Percentiles rank a stretch among this genome's conserved stretches.
Conservation (phyloP, 1,140 invertebrate genomes). For the Drosophila oshimai region DNA sequence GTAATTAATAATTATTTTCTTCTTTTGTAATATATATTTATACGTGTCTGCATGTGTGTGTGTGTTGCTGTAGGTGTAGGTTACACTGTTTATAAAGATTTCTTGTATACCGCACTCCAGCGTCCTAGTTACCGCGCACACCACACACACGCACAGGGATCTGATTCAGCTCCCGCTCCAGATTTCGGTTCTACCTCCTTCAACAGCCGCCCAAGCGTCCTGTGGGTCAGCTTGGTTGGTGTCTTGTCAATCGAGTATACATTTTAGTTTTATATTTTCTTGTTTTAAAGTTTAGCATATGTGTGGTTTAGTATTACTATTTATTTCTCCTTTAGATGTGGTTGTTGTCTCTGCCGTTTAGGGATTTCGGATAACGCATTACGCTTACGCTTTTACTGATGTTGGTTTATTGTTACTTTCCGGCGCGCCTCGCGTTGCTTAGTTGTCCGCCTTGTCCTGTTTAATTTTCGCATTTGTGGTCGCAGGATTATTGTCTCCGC, state of each 20-base stretch:
- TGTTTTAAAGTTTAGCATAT: conserved; percentile 65
- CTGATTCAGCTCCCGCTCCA: conserved; percentile 14
- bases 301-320: conserved; percentile 45
- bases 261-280: conserved; percentile 63
- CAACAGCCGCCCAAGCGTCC: conserved; percentile 44
- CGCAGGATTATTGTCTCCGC: conserved; percentile 81
- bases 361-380: conserved; percentile 23
- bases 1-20: conserved; percentile 70
- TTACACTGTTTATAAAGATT: conserved; percentile 55
- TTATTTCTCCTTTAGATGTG: conserved; percentile 22
- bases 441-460: conserved; percentile 62
- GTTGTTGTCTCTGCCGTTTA: conserved; percentile 12
- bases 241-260: conserved; percentile 79
- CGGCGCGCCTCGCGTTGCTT: conserved; percentile 62
- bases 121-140: conserved; percentile 16
- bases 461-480: conserved; percentile 73
- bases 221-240: conserved; percentile 52
- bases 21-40: conserved; percentile 71
- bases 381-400: conserved; percentile 42
- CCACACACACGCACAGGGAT: conserved; percentile 41
- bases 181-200: conserved; percentile 32
- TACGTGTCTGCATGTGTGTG: conserved; percentile 49
- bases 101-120: conserved; percentile 38
- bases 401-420: conserved; percentile 47
- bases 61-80: conserved; percentile 17